These are phyloP conservation scores for Alauda arvensis DNA, from an alignment of 2,797 vertebrate species.

Conservation along the genomic window DNA sequence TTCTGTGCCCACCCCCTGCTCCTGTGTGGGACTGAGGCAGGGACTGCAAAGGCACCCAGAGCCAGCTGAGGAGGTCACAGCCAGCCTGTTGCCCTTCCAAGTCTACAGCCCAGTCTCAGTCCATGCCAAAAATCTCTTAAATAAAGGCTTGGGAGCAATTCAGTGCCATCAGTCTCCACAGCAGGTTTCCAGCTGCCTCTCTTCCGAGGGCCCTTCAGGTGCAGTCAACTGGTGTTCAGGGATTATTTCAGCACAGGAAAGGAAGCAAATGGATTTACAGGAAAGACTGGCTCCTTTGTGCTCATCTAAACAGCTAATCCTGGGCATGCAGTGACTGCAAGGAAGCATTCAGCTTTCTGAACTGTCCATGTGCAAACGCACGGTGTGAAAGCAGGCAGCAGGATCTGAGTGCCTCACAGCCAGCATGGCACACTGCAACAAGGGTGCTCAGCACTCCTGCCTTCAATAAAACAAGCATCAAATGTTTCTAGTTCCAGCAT, in stretches of 20 bases:
- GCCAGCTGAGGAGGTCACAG: background rate
- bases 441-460: background rate
- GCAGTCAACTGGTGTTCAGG: background rate
- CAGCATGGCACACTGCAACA: background rate
- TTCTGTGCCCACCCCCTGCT: background rate
- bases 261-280: background rate
- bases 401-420: background rate
- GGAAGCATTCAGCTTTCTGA: background rate
- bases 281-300: constrained; percentile 1
- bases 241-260: constrained; percentile 7
- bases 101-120: background rate
- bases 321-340: background rate
- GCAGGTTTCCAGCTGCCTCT: background rate
- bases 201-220: constrained; percentile 6
- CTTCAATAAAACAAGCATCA: background rate
- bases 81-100: background rate
- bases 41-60: background rate
- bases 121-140: background rate
- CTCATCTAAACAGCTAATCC: background rate
- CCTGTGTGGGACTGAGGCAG: background rate
- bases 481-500: background rate
- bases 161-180: background rate
- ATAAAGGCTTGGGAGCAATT: background rate
- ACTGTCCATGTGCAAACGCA: background rate
- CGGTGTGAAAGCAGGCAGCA: background rate